These are phyloP conservation scores for Uria lomvia DNA, from an alignment of 2,113 vertebrate species.

Conservation along the genomic window DNA sequence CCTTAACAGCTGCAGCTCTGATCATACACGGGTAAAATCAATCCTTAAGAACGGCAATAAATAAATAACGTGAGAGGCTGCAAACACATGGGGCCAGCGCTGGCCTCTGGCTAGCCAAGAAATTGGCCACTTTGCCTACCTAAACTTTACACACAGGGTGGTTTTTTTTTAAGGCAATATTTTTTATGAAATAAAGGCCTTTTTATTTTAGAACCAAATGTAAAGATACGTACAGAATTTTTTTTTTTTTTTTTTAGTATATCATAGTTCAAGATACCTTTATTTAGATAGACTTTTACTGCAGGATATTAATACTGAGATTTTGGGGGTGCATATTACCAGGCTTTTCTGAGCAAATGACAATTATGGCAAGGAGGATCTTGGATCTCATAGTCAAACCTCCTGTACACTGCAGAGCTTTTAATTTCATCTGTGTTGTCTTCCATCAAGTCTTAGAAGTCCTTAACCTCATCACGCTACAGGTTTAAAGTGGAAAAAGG, in stretches of 20 bases:
- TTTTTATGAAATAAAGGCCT: neutral
- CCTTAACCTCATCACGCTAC: neutral
- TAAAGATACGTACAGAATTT: neutral
- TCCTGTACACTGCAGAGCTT: neutral
- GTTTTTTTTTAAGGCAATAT: neutral
- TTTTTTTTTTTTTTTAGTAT: neutral
- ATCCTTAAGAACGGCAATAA: neutral
- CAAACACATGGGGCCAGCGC: too few species aligned
- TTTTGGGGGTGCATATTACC: neutral
- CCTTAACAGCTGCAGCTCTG: neutral
- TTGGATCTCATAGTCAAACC: neutral
- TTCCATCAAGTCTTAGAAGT: neutral
- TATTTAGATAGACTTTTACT: neutral
- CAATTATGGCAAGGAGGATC: neutral
- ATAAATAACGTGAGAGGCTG: neutral
- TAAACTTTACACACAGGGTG: neutral
- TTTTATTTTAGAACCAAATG: neutral
- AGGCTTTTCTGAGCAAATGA: neutral
- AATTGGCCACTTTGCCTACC: neutral
- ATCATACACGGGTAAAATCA: neutral
- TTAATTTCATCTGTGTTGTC: neutral
- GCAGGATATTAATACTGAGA: neutral
- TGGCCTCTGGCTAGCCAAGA: neutral
- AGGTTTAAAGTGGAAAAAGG: neutral
- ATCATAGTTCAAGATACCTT: neutral